Conservation (phyloP, 2,113 vertebrate species). For the Lophochroa leadbeateri region DNA sequence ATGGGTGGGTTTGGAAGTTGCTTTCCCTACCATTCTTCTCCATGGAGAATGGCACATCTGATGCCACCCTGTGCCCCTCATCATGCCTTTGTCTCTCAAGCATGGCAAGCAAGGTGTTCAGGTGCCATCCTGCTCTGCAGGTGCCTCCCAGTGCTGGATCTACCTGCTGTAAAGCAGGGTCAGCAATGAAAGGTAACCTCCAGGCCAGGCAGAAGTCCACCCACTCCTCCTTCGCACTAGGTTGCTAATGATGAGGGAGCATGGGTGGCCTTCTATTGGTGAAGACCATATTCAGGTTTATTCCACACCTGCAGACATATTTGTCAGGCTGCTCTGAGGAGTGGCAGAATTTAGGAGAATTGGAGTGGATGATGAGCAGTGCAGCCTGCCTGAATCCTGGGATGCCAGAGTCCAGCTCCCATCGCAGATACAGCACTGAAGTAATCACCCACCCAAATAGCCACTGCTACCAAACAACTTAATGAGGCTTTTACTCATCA, state of each 20-base stretch:
- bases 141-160: neutral
- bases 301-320: neutral
- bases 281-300: neutral
- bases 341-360: neutral
- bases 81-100: neutral
- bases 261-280: neutral
- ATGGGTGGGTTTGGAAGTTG: neutral
- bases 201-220: neutral
- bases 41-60: neutral
- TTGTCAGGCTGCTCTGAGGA: neutral
- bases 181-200: neutral
- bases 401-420: neutral
- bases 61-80: neutral
- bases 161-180: neutral
- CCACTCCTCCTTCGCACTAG: neutral
- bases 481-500: neutral
- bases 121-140: neutral
- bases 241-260: neutral
- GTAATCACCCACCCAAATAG: neutral
- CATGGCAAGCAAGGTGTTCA: neutral
- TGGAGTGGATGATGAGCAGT: neutral
- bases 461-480: neutral
- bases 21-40: neutral
- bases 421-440: neutral
- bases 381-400: neutral